Conservation (phyloP, 2,888 invertebrate genomes). For the Ophion obscuratus region DNA sequence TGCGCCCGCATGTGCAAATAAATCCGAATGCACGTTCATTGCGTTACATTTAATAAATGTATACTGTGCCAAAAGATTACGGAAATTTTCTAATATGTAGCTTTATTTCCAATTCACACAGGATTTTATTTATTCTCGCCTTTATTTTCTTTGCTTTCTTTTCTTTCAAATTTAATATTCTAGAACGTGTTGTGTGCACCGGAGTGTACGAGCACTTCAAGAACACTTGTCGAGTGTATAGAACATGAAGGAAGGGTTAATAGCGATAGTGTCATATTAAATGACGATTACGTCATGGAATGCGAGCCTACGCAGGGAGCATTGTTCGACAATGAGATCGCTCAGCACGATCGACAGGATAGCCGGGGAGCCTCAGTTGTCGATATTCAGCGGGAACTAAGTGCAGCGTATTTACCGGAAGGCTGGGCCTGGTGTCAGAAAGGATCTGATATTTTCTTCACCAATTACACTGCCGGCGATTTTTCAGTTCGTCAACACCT, state of each 20-base stretch:
- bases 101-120: not conserved
- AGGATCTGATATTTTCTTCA: not conserved
- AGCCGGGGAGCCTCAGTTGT: not conserved
- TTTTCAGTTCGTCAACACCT: not conserved
- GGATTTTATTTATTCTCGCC: no score
- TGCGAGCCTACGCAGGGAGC: not conserved
- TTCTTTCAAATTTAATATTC: not conserved
- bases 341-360: not conserved
- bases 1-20: not conserved
- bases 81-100: not conserved
- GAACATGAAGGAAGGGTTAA: not conserved
- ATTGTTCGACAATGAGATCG: not conserved
- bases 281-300: not conserved
- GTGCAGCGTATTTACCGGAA: constrained; percentile 3
- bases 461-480: not conserved
- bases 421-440: constrained; percentile 9
- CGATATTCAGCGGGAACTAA: not conserved
- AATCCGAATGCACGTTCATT: not conserved
- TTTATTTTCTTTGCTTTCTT: not conserved
- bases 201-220: not conserved
- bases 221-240: not conserved
- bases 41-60: not conserved
- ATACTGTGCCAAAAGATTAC: no score
- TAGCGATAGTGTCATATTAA: not conserved
- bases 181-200: not conserved